Base-by-base conservation (phyloP, 2,888 invertebrate genomes). In the Mimumesa dahlbomi region DNA sequence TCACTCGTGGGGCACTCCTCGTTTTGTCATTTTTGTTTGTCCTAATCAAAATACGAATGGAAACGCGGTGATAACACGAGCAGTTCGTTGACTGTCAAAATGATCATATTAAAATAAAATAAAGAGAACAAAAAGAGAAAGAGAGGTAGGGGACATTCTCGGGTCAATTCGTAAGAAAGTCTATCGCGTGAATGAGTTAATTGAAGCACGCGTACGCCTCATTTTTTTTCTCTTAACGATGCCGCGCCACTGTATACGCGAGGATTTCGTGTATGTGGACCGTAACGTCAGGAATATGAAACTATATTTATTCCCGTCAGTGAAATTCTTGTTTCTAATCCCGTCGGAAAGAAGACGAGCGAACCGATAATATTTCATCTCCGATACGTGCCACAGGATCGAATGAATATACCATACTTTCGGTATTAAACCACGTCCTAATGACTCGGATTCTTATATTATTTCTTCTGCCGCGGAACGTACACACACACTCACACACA, bases 151-250 rank as follows among this genome's bases (percentile, higher is more conserved):
- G n/a, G n/a, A n/a, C n/a, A n/a, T 25, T 25, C 25, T 3, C 7
- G 25, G 25, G 3, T 5, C 25, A 25, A 11, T 2, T n/a, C 29
- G 42, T 43, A 69, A 54, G 61, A 69, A 77, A 68, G 65, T 72
- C 19, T 22, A 45, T 62, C 66, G 63, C 63, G 69, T 67, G 61
- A 73, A 73, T 75, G 59, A 63, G 38, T 42, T 63, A 75, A 76
- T 76, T 70, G 58, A 68, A 58, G 54, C 6, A 9, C 7, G 31
- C 22, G 16, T 21, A 18, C 34, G 38, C 13, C 18, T 0, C n/a
- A 14, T 16, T 14, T 16, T 54, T 63, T 56, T 61, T 45, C 9
- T 49, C 4, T 29, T 43, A 46, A 52, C 38, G 34, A 54, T 19
- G n/a, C 49, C 6, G 19, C 16, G 18, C 6, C 16, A 19, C n/a